Evolutionary conservation across 2,797 vertebrate genomes (phyloP).

Genomic region (Apodemus agrarius): DNA sequence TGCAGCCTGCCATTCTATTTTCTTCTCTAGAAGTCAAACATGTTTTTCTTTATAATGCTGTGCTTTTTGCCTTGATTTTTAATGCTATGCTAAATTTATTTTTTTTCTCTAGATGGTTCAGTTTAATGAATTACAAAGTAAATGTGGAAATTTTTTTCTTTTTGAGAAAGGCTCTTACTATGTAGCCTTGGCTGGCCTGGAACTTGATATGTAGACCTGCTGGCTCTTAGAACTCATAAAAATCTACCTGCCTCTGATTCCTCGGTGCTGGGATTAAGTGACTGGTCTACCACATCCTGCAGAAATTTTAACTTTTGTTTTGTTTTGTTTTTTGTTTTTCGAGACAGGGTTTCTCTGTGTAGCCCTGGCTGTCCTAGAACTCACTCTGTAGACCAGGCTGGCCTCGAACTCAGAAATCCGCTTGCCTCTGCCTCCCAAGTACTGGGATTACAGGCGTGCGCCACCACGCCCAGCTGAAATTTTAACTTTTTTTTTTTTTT

Average conservation of each 20-base stretch:
- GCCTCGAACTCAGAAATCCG: too few relatives aligned
- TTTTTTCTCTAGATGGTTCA: conserved; percentile 51
- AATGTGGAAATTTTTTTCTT: background rate
- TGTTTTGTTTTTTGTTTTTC: too few relatives aligned
- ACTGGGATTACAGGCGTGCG: too few relatives aligned
- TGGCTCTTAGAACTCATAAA: background rate
- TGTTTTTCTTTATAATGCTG: conserved; percentile 40
- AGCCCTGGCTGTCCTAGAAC: too few relatives aligned
- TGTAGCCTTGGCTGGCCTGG: background rate
- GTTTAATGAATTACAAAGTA: conserved; percentile 48
- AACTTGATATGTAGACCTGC: background rate
- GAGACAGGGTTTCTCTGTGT: too few relatives aligned
- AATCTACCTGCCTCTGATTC: too few relatives aligned
- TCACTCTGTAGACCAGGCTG: too few relatives aligned
- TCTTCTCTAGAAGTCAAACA: conserved; percentile 26
- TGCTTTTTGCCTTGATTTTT: conserved; percentile 33
- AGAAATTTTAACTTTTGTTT: conserved; percentile 48
- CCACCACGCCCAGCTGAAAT: too few relatives aligned
- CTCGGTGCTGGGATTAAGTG: background rate
- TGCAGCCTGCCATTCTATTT: conserved; percentile 58
- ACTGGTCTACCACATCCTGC: background rate
- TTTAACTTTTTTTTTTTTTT: too few relatives aligned
- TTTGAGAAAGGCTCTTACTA: background rate
- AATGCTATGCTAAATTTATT: conserved; percentile 57
- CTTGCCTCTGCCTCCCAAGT: too few relatives aligned